A percentile compares a stretch with the other conserved stretches of the same genome.
These are phyloP conservation scores for Lissonota sp. DNA, from an alignment of 2,888 invertebrate genomes.

Conservation along the genomic window DNA sequence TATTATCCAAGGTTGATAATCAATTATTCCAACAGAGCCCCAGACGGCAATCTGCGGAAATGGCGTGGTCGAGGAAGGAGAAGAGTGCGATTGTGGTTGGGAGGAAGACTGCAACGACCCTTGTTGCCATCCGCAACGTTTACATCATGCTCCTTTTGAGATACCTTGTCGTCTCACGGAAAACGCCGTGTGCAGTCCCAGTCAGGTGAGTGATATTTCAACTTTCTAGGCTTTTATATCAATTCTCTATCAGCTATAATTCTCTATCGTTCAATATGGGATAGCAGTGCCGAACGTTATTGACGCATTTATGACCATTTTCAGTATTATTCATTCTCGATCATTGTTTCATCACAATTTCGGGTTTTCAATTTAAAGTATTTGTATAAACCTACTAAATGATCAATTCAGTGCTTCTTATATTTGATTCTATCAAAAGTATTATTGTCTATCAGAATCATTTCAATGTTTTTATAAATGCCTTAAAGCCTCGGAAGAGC, in stretches of 20 bases:
- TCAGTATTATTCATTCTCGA: not conserved
- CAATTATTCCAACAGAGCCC: conserved; percentile 87
- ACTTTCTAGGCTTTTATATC: not conserved
- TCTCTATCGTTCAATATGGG: too few relatives aligned
- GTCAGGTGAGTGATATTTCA: conserved; percentile 86
- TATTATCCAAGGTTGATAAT: conserved; percentile 65
- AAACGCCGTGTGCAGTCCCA: conserved; percentile 90
- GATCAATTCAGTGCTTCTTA: too few relatives aligned
- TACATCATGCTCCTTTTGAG: conserved; percentile 90
- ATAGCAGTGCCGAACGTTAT: too few relatives aligned
- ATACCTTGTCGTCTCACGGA: conserved; percentile 94
- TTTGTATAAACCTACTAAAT: too few relatives aligned
- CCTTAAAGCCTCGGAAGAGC: too few relatives aligned
- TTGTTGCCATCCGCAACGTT: conserved; percentile 95
- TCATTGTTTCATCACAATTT: not conserved
- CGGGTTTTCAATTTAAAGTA: too few relatives aligned
- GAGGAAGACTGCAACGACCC: conserved; percentile 96
- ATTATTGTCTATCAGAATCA: too few relatives aligned
- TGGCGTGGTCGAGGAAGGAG: conserved; percentile 97
- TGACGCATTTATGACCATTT: too few relatives aligned
- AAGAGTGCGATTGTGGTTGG: conserved; percentile 99
- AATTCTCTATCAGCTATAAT: too few relatives aligned
- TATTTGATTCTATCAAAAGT: too few relatives aligned
- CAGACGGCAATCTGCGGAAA: conserved; percentile 98
- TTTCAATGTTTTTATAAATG: too few relatives aligned